These are phyloP conservation scores for Parascotia fuliginaria DNA, from an alignment of 2,888 invertebrate species.

Conservation along the genomic window DNA sequence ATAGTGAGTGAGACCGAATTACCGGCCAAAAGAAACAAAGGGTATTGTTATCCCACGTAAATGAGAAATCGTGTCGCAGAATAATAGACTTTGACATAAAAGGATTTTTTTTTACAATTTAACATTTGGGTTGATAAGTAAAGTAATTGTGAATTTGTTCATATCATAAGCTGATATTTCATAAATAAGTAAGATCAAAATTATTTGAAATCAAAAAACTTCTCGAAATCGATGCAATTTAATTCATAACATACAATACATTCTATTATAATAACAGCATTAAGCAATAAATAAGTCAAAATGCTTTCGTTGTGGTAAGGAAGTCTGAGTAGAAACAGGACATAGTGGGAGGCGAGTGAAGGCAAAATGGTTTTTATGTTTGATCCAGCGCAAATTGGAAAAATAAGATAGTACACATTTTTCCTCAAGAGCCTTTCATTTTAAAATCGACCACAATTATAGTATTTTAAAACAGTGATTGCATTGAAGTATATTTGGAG, in stretches of 20 bases:
- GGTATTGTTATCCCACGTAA: conserved; percentile 48
- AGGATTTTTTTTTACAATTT: conserved; percentile 42
- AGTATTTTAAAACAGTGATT: conserved; percentile 19
- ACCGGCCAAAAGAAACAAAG: conserved; percentile 62
- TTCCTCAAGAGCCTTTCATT: conserved; percentile 28
- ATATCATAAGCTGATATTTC: not conserved
- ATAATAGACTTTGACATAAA: conserved; percentile 60
- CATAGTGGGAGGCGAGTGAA: conserved; percentile 23
- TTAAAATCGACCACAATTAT: conserved; percentile 25
- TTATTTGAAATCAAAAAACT: too few relatives aligned
- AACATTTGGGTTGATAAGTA: conserved; percentile 9
- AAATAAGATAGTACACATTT: conserved; percentile 45
- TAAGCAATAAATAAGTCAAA: conserved; percentile 10
- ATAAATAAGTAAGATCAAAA: too few relatives aligned
- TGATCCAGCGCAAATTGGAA: conserved; percentile 62
- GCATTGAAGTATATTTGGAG: conserved; percentile 1
- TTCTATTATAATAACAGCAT: conserved; percentile 1
- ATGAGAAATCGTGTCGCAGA: conserved; percentile 58
- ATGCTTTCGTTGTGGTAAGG: conserved; percentile 7
- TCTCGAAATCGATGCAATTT: too few relatives aligned
- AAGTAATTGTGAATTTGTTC: conserved; percentile 16
- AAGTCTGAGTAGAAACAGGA: conserved; percentile 24
- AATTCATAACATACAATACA: too few relatives aligned
- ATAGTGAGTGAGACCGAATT: conserved; percentile 54
- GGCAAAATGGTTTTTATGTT: conserved; percentile 51